Base-by-base conservation (phyloP, 2,113 vertebrate species). In the Columba livia region DNA sequence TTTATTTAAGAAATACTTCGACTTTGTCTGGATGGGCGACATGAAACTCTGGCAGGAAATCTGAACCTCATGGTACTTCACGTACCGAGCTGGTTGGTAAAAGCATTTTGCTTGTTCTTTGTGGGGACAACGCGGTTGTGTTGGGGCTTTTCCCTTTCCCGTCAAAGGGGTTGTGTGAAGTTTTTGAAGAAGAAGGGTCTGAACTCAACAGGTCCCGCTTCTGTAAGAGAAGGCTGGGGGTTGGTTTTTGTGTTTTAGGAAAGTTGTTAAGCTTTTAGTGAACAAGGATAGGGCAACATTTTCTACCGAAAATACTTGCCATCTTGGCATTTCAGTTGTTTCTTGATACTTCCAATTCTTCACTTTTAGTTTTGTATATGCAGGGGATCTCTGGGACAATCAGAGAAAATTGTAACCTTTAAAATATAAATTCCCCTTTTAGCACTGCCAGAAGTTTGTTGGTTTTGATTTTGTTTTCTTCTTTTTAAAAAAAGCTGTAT, bases 121-220 rank as follows among this genome's bases (percentile, higher is more conserved):
- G 24, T 8, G 61, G n/a, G 38, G 40, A 47, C 23, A 44, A 28
- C 29, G 3, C 0, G 0, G 4, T 31, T 29, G 9, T 0, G 0
- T 19, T 70, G 79, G 51, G 57, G 16, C 26, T 88, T 69, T 72
- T 51, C 54, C 61, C 29, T 54, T 69, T 86, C 50, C 51, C 12
- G 36, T 62, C 44, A 10, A 20, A 71, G 31, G 9, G 8, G 28
- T 36, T n/a, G 15, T 17, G 5, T 4, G 4, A 5, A 9, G 6
- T 50, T 73, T 53, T 47, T 47, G 44, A 17, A 44, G 15, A 42
- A 42, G 42, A 47, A 10, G 44, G 44, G 18, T 47, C 44, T 47
- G 44, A 47, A 47, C 44, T 47, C 18, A 18, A 19, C 44, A 47
- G 44, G 44, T 47, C 44, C 44, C 9, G 18, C 44, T 47, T 47